Conservation (phyloP, 2,888 invertebrate species). For the Branchellion lobata region DNA sequence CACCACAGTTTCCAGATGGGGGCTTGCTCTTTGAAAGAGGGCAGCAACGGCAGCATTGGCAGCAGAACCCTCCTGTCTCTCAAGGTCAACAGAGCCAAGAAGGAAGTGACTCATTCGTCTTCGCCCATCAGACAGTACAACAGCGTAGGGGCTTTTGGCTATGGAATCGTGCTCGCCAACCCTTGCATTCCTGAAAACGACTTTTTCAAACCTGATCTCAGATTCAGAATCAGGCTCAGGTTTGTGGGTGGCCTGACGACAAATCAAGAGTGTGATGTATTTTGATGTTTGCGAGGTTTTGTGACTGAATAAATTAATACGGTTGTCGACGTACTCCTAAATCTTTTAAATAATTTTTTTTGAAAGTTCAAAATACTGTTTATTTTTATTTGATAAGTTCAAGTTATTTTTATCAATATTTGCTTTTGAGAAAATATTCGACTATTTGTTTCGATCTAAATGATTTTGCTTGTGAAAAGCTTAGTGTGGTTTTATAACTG, state of each 20-base stretch:
- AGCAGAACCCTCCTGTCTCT: slow-evolving; percentile 49
- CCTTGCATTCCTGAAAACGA: slow-evolving; percentile 49
- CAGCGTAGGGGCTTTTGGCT: slow-evolving; percentile 51
- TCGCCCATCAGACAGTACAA: slow-evolving; percentile 49
- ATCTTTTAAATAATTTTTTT: no score
- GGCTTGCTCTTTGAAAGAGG: slow-evolving; percentile 10
- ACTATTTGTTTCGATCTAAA: no score
- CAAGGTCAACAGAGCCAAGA: slow-evolving; percentile 47
- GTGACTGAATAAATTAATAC: no score
- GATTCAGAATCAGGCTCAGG: slow-evolving; percentile 51
- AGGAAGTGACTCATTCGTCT: slow-evolving; percentile 44
- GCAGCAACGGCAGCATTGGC: slow-evolving; percentile 45
- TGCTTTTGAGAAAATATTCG: no score
- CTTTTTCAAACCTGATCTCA: slow-evolving; percentile 49
- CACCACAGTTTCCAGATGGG: background rate
- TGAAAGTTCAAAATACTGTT: no score
- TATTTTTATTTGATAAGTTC: no score
- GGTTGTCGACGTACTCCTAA: no score
- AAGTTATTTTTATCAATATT: no score
- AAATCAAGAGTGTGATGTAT: no score
- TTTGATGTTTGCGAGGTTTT: no score
- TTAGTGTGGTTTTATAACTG: no score
- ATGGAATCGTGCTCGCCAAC: slow-evolving; percentile 48
- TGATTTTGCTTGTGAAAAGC: no score
- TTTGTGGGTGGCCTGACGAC: slow-evolving; percentile 35